Conservation (phyloP, 1,140 invertebrate species). For the Samia ricini region DNA sequence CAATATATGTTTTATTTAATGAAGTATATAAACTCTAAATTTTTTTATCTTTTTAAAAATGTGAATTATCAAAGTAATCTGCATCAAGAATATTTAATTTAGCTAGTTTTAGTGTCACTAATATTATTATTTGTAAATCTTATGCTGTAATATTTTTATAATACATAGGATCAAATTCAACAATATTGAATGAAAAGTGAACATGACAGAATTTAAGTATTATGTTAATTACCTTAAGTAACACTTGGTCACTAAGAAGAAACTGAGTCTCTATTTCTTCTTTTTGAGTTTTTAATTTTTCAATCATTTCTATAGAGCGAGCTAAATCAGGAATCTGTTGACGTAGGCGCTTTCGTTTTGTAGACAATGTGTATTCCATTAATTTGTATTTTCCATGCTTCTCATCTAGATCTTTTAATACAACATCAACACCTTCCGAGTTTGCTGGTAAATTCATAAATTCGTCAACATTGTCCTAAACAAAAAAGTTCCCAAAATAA, state of each 20-base stretch:
- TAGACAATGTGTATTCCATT: slow-evolving; percentile 94
- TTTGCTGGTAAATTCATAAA: slow-evolving; percentile 93
- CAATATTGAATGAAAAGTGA: neutral
- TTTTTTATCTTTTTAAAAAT: no score
- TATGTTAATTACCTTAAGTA: slow-evolving; percentile 82
- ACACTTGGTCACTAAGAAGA: slow-evolving; percentile 96
- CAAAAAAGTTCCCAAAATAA: slow-evolving; percentile 4
- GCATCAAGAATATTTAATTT: no score
- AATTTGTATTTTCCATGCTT: slow-evolving; percentile 97
- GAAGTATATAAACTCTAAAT: no score
- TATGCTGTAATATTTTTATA: no score
- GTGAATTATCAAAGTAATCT: no score
- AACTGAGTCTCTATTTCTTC: slow-evolving; percentile 92
- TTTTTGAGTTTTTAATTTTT: slow-evolving; percentile 90
- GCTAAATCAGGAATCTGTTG: slow-evolving; percentile 96
- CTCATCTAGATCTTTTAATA: slow-evolving; percentile 92
- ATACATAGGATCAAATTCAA: no score
- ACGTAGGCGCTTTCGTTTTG: slow-evolving; percentile 90
- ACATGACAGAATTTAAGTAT: neutral
- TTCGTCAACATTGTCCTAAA: slow-evolving; percentile 97
- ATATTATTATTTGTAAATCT: no score
- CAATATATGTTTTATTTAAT: no score
- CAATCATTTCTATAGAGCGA: slow-evolving; percentile 94
- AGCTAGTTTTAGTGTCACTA: no score
- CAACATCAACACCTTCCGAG: slow-evolving; percentile 87